Conservation (phyloP, 2,113 vertebrate genomes). For the Lucifuga dentata region DNA sequence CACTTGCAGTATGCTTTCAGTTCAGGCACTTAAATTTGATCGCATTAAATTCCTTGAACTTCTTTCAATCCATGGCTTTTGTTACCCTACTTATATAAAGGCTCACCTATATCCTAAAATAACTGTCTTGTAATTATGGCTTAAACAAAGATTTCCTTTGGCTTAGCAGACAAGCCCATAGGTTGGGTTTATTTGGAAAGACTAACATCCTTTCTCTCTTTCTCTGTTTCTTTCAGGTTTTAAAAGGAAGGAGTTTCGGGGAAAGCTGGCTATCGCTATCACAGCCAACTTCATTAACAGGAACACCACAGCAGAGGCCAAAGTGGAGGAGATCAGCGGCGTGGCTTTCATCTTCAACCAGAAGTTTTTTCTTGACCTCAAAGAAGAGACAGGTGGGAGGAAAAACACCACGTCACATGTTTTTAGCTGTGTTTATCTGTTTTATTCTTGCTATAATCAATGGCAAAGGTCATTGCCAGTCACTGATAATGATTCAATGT, state of each 20-base stretch:
- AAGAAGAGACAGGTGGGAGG: slow-evolving; percentile 93
- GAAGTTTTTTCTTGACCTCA: slow-evolving; percentile 98
- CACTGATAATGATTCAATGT: no score
- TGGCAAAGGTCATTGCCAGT: no score
- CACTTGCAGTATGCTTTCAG: no score
- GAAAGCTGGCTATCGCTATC: slow-evolving; percentile 97
- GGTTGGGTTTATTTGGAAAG: slow-evolving; percentile 19
- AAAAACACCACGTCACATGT: background rate
- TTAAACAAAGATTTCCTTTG: slow-evolving; percentile 54
- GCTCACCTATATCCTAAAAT: slow-evolving; percentile 63
- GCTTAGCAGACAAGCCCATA: slow-evolving; percentile 31
- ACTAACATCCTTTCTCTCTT: slow-evolving; percentile 12
- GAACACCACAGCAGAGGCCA: slow-evolving; percentile 96
- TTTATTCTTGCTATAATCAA: no score
- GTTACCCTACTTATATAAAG: slow-evolving; percentile 40
- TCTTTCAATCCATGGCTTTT: slow-evolving; percentile 25
- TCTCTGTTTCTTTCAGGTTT: slow-evolving; percentile 84
- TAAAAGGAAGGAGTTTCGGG: slow-evolving; percentile 95
- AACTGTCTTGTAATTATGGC: slow-evolving; percentile 58
- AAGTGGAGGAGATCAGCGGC: slow-evolving; percentile 98
- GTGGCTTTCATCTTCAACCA: slow-evolving; percentile 99
- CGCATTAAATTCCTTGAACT: slow-evolving; percentile 16
- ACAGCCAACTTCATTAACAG: slow-evolving; percentile 99
- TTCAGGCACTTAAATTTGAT: slow-evolving; percentile 24
- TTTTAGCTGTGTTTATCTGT: no score